A percentile compares a stretch with the other conserved stretches of the same genome.
phyloP scores from a whole-genome alignment of 2,888 invertebrate genomes.

The Podabrus alpinus region DNA sequence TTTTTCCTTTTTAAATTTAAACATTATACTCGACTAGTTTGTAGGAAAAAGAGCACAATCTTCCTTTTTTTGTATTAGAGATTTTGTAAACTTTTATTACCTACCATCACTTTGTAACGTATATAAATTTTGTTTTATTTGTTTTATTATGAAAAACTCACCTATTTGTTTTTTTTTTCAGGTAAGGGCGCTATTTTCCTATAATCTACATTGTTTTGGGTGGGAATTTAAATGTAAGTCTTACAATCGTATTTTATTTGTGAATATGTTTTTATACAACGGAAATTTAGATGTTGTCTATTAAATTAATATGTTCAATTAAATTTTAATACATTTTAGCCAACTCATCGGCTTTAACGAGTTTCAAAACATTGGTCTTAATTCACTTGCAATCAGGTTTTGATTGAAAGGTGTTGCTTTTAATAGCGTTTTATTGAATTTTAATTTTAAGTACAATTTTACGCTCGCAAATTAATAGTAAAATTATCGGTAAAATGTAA shows the following conservation, averaged over 20 bases:
- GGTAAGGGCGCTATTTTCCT: background rate
- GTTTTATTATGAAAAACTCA: background rate
- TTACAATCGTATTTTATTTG: background rate
- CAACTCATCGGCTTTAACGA: slow-evolving; percentile 9
- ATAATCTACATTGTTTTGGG: background rate
- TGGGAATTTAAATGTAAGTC: background rate
- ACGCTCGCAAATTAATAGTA: background rate
- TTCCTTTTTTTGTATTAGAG: background rate
- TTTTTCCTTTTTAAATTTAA: background rate
- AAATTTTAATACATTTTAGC: slow-evolving; percentile 8
- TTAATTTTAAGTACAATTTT: slow-evolving; percentile 8
- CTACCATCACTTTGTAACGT: background rate
- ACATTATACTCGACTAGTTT: background rate
- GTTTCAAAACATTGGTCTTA: slow-evolving; percentile 7
- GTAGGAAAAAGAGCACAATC: too few species aligned
- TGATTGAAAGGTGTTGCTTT: slow-evolving; percentile 10
- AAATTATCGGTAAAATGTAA: background rate
- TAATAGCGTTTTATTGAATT: slow-evolving; percentile 6
- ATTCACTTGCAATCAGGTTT: slow-evolving; percentile 11
- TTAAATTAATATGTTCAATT: slow-evolving; percentile 13
- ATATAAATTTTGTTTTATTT: background rate
- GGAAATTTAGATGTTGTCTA: slow-evolving; percentile 4
- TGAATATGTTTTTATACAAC: background rate
- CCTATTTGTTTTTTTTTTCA: background rate
- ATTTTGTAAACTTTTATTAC: background rate